Conservation (phyloP, 2,797 vertebrate species). For the Falco columbarius region DNA sequence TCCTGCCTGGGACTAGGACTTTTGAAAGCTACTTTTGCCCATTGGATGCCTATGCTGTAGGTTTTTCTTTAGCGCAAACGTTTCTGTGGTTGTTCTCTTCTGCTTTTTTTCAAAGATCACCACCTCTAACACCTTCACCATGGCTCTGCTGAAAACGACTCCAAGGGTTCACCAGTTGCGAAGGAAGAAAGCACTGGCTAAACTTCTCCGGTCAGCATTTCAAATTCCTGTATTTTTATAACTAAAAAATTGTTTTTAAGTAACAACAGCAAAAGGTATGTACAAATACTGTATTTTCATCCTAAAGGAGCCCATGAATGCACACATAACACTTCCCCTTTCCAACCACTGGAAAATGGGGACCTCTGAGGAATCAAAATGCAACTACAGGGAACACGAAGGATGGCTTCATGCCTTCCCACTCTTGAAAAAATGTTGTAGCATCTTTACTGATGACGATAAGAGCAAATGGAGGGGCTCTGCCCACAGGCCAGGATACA, state of each 20-base stretch:
- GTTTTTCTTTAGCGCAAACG: background rate
- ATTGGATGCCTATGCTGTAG: fast-evolving
- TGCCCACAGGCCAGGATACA: background rate
- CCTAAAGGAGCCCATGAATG: fast-evolving
- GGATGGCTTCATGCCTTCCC: background rate
- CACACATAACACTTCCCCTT: background rate
- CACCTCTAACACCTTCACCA: background rate
- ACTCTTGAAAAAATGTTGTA: fast-evolving
- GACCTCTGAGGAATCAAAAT: background rate
- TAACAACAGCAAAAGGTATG: background rate
- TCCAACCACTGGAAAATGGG: background rate
- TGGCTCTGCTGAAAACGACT: background rate
- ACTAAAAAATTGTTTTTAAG: background rate
- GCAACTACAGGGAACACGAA: background rate
- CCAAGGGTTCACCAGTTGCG: background rate
- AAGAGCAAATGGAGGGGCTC: background rate
- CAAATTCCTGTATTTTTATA: background rate
- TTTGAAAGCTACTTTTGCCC: background rate
- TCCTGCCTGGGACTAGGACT: background rate
- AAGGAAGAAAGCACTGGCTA: background rate
- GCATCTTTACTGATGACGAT: background rate
- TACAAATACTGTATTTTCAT: fast-evolving
- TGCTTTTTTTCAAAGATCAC: background rate
- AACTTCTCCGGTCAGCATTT: background rate
- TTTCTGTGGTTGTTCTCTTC: background rate